Conservation (phyloP, 2,888 invertebrate species). For the Pterostichus niger region DNA sequence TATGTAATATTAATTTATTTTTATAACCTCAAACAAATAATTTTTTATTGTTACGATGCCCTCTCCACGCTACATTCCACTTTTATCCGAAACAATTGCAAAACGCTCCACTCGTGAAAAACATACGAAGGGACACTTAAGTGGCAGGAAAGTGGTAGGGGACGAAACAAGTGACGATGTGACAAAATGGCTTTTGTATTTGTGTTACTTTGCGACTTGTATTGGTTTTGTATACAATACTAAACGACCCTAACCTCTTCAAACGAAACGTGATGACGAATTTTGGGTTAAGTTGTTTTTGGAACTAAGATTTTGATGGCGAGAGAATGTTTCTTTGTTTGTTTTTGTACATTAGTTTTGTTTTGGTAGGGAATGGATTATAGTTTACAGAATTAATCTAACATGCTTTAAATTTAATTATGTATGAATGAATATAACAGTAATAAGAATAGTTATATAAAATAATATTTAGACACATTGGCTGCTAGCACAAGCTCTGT, state of each 20-base stretch:
- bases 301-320: slow-evolving; percentile 9
- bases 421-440: too few species aligned
- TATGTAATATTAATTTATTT: slow-evolving; percentile 5
- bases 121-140: slow-evolving; percentile 54
- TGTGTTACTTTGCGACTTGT: slow-evolving; percentile 51
- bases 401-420: background rate
- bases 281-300: slow-evolving; percentile 36
- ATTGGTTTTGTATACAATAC: slow-evolving; percentile 35
- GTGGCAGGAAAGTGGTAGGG: slow-evolving; percentile 24
- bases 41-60: too few species aligned
- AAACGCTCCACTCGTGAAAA: slow-evolving; percentile 49
- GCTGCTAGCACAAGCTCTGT: too few species aligned
- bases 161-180: slow-evolving; percentile 22
- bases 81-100: slow-evolving; percentile 40
- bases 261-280: slow-evolving; percentile 41
- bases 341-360: slow-evolving; percentile 25
- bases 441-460: too few species aligned
- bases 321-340: slow-evolving; percentile 17
- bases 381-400: slow-evolving; percentile 2
- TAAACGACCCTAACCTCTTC: slow-evolving; percentile 36
- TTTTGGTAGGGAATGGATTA: slow-evolving; percentile 6
- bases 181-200: slow-evolving; percentile 56
- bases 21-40: background rate
- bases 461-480: too few species aligned
- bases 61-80: background rate